Evolutionary conservation across 2,888 invertebrate genomes (phyloP).

Genomic region (Andrena fulva): DNA sequence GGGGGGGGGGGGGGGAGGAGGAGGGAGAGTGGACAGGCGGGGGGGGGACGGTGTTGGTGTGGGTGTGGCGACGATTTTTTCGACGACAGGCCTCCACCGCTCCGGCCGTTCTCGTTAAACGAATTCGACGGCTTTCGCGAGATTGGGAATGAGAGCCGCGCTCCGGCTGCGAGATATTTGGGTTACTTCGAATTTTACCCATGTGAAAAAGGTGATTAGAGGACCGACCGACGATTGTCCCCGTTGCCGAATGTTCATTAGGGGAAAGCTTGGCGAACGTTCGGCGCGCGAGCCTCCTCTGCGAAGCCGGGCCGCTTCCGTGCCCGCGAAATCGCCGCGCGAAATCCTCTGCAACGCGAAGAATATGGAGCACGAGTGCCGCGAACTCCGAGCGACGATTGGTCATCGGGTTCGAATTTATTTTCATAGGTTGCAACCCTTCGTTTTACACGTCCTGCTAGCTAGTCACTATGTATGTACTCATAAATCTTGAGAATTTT

Average conservation of each 20-base stretch:
- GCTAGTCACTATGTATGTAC: no score
- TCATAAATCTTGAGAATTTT: neutral
- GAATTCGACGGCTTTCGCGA: conserved; percentile 74
- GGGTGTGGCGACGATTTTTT: conserved; percentile 76
- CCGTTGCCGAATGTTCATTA: conserved; percentile 58
- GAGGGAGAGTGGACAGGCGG: conserved; percentile 56
- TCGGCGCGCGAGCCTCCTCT: conserved; percentile 14
- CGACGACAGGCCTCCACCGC: conserved; percentile 73
- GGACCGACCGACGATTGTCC: conserved; percentile 58
- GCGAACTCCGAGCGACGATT: no score
- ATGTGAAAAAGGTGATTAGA: conserved; percentile 66
- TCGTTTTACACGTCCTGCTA: neutral
- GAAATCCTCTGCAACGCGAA: neutral
- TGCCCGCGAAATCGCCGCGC: conserved; percentile 9
- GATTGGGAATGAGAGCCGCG: conserved; percentile 69
- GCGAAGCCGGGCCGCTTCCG: conserved; percentile 10
- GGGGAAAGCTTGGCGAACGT: conserved; percentile 36
- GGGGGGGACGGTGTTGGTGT: conserved; percentile 46
- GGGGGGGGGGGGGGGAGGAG: conserved; percentile 43
- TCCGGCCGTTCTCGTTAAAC: conserved; percentile 74
- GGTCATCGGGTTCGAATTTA: neutral
- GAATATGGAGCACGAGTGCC: conserved; percentile 2
- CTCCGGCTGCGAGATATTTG: conserved; percentile 68
- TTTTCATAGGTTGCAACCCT: neutral
- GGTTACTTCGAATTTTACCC: conserved; percentile 65